Percentiles rank a stretch among this genome's conserved stretches.
Conservation (phyloP, 2,113 vertebrate genomes). For the Triplophysa rosa region DNA sequence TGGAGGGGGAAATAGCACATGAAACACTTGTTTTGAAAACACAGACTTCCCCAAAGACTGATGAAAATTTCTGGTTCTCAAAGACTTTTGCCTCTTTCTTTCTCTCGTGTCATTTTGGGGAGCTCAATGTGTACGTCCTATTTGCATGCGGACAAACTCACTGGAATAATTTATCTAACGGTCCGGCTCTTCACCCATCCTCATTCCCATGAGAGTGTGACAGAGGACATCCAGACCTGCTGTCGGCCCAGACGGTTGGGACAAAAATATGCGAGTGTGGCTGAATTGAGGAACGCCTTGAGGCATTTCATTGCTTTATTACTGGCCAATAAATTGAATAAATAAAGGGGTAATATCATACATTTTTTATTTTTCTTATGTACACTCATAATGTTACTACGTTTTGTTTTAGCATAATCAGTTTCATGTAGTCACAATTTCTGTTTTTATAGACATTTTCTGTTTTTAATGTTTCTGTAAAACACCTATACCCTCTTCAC, state of each 20-base stretch:
- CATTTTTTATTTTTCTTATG: no score
- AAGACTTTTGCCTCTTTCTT: constrained; percentile 22
- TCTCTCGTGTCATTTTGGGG: constrained; percentile 2
- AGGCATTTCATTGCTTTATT: constrained; percentile 61
- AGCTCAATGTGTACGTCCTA: neutral
- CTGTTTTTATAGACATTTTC: no score
- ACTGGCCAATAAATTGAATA: no score
- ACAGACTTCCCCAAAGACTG: constrained; percentile 31
- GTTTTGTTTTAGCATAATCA: no score
- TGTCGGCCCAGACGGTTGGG: constrained; percentile 47
- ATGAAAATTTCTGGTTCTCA: constrained; percentile 51
- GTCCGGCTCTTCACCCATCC: constrained; percentile 26
- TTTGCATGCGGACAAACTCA: constrained; percentile 65
- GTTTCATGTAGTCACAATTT: no score
- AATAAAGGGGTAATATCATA: no score
- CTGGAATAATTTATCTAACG: constrained; percentile 65
- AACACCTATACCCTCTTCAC: no score
- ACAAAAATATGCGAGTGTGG: constrained; percentile 59
- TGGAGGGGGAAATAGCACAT: constrained; percentile 8
- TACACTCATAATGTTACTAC: no score
- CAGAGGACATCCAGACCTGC: constrained; percentile 41
- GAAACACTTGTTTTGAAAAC: neutral
- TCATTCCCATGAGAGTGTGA: constrained; percentile 47
- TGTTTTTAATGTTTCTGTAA: no score
- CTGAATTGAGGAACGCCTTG: constrained; percentile 64